These are phyloP conservation scores for Mirza zaza DNA, from an alignment of 2,113 vertebrate genomes.

Conservation along the genomic window DNA sequence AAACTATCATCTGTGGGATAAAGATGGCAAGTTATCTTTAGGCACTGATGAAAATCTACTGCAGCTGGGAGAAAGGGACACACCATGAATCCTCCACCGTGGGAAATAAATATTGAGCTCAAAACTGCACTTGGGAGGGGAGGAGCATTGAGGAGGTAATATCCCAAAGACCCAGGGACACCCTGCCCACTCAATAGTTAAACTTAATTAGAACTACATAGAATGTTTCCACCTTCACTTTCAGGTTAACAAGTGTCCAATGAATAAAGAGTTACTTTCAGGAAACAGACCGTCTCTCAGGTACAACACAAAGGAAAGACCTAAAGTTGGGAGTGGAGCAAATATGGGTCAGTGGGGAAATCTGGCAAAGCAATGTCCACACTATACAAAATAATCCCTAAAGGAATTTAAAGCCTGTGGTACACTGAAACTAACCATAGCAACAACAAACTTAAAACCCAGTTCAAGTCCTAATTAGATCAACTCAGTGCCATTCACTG, in stretches of 20 bases:
- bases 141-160: background rate
- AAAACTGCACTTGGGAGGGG: background rate
- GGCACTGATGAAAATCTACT: background rate
- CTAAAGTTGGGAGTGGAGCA: background rate
- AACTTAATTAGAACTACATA: background rate
- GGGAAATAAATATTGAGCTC: background rate
- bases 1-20: background rate
- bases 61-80: no score
- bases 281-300: background rate
- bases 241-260: background rate
- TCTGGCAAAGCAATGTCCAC: background rate
- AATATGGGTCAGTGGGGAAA: background rate
- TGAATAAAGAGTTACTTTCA: background rate
- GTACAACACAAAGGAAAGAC: background rate
- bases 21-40: background rate
- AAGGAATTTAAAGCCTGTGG: background rate
- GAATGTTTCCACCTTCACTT: no score
- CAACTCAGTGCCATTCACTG: background rate
- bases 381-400: background rate
- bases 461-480: background rate
- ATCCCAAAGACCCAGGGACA: background rate
- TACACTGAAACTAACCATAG: background rate
- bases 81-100: background rate
- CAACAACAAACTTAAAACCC: background rate
- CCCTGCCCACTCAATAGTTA: background rate